Base-by-base conservation (phyloP, 2,113 vertebrate genomes). In the Misgurnus mizolepis region DNA sequence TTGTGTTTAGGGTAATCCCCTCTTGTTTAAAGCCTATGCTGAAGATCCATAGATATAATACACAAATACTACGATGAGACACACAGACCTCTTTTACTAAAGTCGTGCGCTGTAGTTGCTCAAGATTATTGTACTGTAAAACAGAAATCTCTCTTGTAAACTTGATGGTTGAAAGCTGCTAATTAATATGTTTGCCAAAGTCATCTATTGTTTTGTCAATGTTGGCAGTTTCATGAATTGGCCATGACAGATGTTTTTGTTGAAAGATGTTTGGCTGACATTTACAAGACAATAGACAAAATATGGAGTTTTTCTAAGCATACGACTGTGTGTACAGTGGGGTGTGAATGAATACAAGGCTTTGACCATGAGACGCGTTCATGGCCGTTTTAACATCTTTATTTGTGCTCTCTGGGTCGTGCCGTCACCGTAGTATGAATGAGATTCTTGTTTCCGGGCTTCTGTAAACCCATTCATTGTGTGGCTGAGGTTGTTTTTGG, bases 381-480 rank as follows among this genome's bases (percentile, higher is more conserved):
- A 55, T 17, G 68, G 68, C 58, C 11, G 40, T 17, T 76, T 8
- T 69, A 67, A 78, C 76, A 67, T 67, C 65, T 82, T 17, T 80
- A 17, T 81, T 80, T 82, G 81, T 78, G 79, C 67, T 67, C 78
- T 80, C 64, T 47, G 40, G 40, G 78, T 55, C 60, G 43, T 80
- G 66, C 47, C 83, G 71, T 83, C 80, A 62, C 67, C 67, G 17
- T 56, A 53, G 41, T 39, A 69, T 83, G 79, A 89, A 87, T 80
- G 79, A 68, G 58, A 6, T 66, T 76, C 58, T 69, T 89, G 87
- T 86, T 83, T 45, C 27, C 64, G 27, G 49, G 50, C 18, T 60
- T 74, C 80, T 69, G 69, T 78, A 47, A 80, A 65, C 58, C 62
- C 58, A 65, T 49, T 81, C 58, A 85, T 85, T 86, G 83, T 86